Evolutionary conservation across 1,140 invertebrate genomes (phyloP).

Genomic region (Gryon sp.): DNA sequence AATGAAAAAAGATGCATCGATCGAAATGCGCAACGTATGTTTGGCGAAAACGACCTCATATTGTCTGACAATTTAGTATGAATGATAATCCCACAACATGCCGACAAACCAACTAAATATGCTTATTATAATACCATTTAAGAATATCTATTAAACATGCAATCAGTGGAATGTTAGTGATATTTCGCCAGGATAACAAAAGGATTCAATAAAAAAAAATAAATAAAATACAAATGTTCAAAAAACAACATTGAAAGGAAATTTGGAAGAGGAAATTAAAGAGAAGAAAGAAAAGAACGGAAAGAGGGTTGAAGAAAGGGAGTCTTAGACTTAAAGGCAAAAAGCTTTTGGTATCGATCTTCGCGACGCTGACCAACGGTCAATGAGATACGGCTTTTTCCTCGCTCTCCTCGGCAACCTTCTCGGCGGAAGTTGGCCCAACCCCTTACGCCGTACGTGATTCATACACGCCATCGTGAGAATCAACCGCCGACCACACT

Average conservation of each 20-base stretch:
- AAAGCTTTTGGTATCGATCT: slow-evolving; percentile 75
- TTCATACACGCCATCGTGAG: slow-evolving; percentile 65
- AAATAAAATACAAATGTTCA: too few species aligned
- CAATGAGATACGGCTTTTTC: slow-evolving; percentile 79
- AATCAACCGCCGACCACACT: slow-evolving; percentile 32
- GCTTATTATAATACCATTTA: slow-evolving; percentile 62
- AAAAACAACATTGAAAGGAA: slow-evolving; percentile 5
- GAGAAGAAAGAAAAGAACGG: slow-evolving; percentile 21
- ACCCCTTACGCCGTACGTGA: slow-evolving; percentile 64
- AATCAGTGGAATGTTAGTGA: slow-evolving; percentile 39
- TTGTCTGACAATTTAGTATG: slow-evolving; percentile 57
- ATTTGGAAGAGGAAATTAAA: slow-evolving; percentile 55
- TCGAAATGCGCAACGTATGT: slow-evolving; percentile 60
- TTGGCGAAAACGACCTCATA: slow-evolving; percentile 59
- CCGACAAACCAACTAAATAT: slow-evolving; percentile 50
- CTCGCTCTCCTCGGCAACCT: slow-evolving; percentile 66
- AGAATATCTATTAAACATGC: slow-evolving; percentile 60
- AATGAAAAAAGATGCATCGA: slow-evolving; percentile 50
- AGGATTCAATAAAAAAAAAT: too few species aligned
- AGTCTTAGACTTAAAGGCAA: slow-evolving; percentile 19
- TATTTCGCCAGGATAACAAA: too few species aligned
- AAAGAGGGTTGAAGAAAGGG: slow-evolving; percentile 2
- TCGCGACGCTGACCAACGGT: slow-evolving; percentile 76
- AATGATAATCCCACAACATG: slow-evolving; percentile 56
- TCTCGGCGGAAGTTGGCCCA: slow-evolving; percentile 72